These are phyloP conservation scores for Sarotherodon lohbergeri DNA, from an alignment of 2,113 vertebrate genomes.

Conservation along the genomic window DNA sequence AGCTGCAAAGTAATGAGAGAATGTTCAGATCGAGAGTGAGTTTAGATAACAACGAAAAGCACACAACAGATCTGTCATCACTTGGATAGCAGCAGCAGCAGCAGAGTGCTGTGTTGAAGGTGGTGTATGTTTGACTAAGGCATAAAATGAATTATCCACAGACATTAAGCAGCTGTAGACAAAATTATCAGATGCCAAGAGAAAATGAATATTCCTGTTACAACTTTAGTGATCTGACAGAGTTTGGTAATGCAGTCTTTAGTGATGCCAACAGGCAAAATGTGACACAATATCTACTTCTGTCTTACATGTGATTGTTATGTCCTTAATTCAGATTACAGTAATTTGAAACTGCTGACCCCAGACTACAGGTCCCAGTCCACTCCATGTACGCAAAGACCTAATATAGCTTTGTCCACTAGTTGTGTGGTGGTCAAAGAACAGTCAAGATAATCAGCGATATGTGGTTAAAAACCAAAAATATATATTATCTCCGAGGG, in stretches of 20 bases:
- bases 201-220: background rate
- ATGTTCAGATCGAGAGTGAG: background rate
- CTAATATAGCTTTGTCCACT: background rate
- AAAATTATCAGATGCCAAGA: background rate
- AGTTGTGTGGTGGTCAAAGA: background rate
- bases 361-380: background rate
- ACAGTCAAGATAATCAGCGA: background rate
- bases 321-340: background rate
- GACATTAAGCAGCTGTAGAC: background rate
- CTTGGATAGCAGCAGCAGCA: background rate
- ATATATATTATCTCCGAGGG: background rate
- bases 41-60: conserved; percentile 33
- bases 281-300: background rate
- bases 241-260: background rate
- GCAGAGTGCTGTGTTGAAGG: background rate
- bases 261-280: background rate
- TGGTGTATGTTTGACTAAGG: background rate
- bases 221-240: background rate
- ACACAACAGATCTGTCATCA: conserved; percentile 32
- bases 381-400: background rate
- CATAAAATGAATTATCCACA: background rate
- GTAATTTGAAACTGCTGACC: background rate
- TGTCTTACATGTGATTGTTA: background rate
- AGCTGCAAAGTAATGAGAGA: background rate
- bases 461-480: background rate